Evolutionary conservation across 2,113 vertebrate genomes (phyloP).

Genomic region (Alectura lathami): DNA sequence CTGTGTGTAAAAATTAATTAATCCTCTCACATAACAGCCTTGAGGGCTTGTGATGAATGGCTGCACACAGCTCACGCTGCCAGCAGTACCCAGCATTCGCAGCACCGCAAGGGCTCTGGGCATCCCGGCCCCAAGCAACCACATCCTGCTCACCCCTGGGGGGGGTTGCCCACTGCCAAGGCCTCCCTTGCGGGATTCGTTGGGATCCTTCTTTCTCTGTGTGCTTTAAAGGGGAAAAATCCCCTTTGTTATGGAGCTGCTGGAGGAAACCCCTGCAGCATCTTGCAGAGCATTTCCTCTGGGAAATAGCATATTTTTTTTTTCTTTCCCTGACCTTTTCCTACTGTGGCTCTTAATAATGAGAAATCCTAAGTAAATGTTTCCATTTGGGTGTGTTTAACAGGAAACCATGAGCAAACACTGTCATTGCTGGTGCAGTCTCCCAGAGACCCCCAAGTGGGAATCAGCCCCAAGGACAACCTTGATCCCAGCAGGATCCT

Average conservation of each 20-base stretch:
- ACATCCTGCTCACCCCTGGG: fast-evolving
- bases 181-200: neutral
- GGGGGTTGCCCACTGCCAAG: neutral
- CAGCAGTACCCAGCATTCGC: fast-evolving
- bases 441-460: neutral
- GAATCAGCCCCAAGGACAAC: neutral
- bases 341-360: neutral
- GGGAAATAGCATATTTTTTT: slow-evolving; percentile 6
- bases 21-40: neutral
- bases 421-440: neutral
- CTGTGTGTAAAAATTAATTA: neutral
- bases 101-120: neutral
- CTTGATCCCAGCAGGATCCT: neutral
- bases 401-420: neutral
- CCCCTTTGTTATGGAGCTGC: neutral
- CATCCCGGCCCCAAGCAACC: neutral
- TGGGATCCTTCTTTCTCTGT: neutral
- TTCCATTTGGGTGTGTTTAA: neutral
- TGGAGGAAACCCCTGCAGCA: neutral
- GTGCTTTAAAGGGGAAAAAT: neutral
- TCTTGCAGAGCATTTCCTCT: neutral
- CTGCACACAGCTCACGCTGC: neutral
- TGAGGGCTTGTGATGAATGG: neutral
- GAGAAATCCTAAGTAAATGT: slow-evolving; percentile 23
- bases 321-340: slow-evolving; percentile 12